A percentile compares a stretch with the other conserved stretches of the same genome.
These are phyloP conservation scores for Resseliella maxima DNA, from an alignment of 2,888 invertebrate genomes.

Conservation along the genomic window DNA sequence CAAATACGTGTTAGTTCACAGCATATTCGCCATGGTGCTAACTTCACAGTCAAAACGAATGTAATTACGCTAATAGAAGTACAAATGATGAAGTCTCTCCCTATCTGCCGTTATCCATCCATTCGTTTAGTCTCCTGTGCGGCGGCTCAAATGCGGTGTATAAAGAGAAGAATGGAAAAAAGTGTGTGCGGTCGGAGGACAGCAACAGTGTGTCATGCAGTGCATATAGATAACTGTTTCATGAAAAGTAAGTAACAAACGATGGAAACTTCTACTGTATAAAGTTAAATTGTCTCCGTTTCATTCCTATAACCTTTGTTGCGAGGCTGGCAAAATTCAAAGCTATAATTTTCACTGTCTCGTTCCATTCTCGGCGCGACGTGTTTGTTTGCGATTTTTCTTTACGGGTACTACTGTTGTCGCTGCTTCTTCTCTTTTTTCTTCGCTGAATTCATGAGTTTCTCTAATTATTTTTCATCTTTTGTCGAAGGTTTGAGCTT, in stretches of 20 bases:
- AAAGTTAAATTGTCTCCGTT: slow-evolving; percentile 22
- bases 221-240: slow-evolving; percentile 15
- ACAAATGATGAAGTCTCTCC: slow-evolving; percentile 50
- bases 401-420: too few species aligned
- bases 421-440: neutral
- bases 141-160: neutral
- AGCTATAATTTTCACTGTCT: neutral
- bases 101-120: neutral
- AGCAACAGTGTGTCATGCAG: slow-evolving; percentile 34
- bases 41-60: slow-evolving; percentile 18
- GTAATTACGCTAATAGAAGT: slow-evolving; percentile 42
- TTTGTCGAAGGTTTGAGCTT: slow-evolving; percentile 43
- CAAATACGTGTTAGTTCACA: neutral
- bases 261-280: neutral
- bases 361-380: neutral
- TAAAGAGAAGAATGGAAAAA: neutral
- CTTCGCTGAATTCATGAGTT: neutral
- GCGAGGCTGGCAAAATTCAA: slow-evolving; percentile 5
- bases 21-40: neutral
- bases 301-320: neutral
- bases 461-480: slow-evolving; percentile 48
- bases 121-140: neutral
- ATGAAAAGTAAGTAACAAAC: neutral
- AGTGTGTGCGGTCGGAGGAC: neutral
- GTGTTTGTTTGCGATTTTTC: neutral